Base-by-base conservation (phyloP, 64 coral and sea anemone species). In the Actinia tenebrosa region DNA sequence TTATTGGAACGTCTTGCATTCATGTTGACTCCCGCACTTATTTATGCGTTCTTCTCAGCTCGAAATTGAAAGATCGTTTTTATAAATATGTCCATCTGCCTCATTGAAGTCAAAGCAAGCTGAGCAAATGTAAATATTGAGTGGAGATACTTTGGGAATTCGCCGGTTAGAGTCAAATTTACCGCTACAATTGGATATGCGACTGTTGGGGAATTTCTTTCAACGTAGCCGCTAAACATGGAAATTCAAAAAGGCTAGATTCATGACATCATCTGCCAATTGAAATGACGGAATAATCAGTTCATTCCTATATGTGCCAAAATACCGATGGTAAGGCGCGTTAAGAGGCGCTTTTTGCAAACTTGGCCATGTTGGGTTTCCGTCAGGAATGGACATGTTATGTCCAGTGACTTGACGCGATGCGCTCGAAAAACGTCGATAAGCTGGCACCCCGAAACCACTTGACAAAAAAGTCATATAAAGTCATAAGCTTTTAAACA, bases 401-500 rank as follows among this genome's bases (percentile, higher is more conserved):
- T 11, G 15, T 58, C 56, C 56, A 50, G 0, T 16, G 10, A 1
- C 5, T 58, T 58, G 56, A 11, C 56, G 56, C 56, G 15, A 58
- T 58, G 10, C 56, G 56, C 56, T 58, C 15, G 13, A 58, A 58
- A 7, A 58, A 58, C 5, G 7, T 72, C 1, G 10, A n/a, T 72
- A 30, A 75, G 69, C 26, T 72, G 10, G 69, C 69, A 26, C 26
- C 11, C 25, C 14, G 5, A 75, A 75, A 75, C 7, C 69, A 75
- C 69, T 75, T 75, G 69, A 75, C 11, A 43, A 37, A 37, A 37
- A 75, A 75, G 69, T 75, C 69, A 75, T 37, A 37, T 75, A 75
- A 75, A 75, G 69, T 75, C 26, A 43, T 30, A 75, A 75, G 69
- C 69, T 30, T 75, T 75, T 75, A 75, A 30, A 75, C 69, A 75